A percentile compares a stretch with the other conserved stretches of the same genome.
Evolutionary conservation across 2,888 invertebrate species (phyloP).

Genomic region (Drosophila fungiperda): DNA sequence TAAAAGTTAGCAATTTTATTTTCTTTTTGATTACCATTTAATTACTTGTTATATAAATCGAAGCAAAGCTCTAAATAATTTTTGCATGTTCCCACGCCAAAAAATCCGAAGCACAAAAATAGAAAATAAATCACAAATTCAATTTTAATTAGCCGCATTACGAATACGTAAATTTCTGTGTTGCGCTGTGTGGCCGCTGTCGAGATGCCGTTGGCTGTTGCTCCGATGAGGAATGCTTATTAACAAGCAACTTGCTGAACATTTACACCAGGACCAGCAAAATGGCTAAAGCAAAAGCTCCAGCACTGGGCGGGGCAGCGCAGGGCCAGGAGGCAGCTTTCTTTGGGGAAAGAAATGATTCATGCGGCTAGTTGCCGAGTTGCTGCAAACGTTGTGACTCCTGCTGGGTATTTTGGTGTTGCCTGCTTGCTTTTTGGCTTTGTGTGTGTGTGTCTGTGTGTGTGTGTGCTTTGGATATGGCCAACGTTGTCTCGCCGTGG

Average conservation of each 20-base stretch:
- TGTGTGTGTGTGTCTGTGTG: conserved; percentile 8
- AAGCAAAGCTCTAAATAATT: conserved; percentile 38
- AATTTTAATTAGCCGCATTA: conserved; percentile 76
- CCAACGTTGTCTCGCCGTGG: conserved; percentile 76
- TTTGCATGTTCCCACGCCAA: conserved; percentile 63
- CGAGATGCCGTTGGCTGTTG: conserved; percentile 46
- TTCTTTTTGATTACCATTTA: conserved; percentile 49
- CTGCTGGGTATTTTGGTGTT: conserved; percentile 64
- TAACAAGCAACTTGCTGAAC: conserved; percentile 72
- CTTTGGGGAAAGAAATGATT: conserved; percentile 71
- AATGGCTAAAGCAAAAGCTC: conserved; percentile 5
- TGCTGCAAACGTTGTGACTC: conserved; percentile 53
- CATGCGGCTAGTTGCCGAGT: conserved; percentile 54
- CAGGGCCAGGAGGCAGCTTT: conserved; percentile 52
- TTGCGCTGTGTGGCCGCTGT: conserved; percentile 48
- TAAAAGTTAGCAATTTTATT: conserved; percentile 11
- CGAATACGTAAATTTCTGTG: conserved; percentile 62
- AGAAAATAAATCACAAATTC: conserved; percentile 56
- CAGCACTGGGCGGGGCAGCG: conserved; percentile 31
- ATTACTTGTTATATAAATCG: conserved; percentile 56
- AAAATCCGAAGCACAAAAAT: conserved; percentile 7
- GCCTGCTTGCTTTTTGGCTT: conserved; percentile 23
- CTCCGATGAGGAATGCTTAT: conserved; percentile 57
- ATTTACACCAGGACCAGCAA: conserved; percentile 62
- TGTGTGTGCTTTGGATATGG: conserved; percentile 46